Evolutionary conservation across 2,113 vertebrate genomes (phyloP).

Genomic region (Oryzias woworae): DNA sequence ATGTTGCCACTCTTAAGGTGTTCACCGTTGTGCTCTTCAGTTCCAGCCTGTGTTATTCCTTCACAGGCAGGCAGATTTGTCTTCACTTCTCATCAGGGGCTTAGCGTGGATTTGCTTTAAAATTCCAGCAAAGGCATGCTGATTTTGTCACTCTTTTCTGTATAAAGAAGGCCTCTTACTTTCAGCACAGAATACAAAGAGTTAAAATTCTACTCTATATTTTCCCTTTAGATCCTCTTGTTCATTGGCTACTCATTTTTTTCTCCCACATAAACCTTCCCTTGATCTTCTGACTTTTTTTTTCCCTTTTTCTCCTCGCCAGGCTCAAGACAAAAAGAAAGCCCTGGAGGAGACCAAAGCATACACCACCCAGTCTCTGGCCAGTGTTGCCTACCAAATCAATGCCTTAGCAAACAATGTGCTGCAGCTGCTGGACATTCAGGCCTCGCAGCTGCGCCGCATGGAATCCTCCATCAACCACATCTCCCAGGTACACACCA

Average conservation of each 20-base stretch:
- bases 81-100: constrained; percentile 7
- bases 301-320: constrained; percentile 30
- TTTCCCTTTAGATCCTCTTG: neutral
- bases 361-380: constrained; percentile 97
- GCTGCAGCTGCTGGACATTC: constrained; percentile 96
- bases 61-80: constrained; percentile 1
- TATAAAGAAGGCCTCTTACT: constrained; percentile 9
- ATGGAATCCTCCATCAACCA: constrained; percentile 98
- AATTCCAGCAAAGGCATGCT: constrained; percentile 3
- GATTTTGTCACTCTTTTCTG: constrained; percentile 12
- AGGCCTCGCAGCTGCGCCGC: constrained; percentile 95
- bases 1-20: constrained; percentile 13
- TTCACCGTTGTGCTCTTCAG: constrained; percentile 25
- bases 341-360: constrained; percentile 99
- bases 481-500: constrained; percentile 77
- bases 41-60: constrained; percentile 14
- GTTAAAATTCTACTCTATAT: constrained; percentile 16
- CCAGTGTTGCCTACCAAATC: constrained; percentile 99
- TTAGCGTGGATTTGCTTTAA: constrained; percentile 12
- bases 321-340: constrained; percentile 99
- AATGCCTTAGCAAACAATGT: constrained; percentile 99
- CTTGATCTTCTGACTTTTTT: constrained; percentile 24
- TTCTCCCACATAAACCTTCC: constrained; percentile 21
- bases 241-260: constrained; percentile 24
- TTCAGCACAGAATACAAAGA: constrained; percentile 13